Percentiles rank a stretch among this genome's conserved stretches.
Conservation (phyloP, 2,888 invertebrate genomes). For the Acrobasis consociella region DNA sequence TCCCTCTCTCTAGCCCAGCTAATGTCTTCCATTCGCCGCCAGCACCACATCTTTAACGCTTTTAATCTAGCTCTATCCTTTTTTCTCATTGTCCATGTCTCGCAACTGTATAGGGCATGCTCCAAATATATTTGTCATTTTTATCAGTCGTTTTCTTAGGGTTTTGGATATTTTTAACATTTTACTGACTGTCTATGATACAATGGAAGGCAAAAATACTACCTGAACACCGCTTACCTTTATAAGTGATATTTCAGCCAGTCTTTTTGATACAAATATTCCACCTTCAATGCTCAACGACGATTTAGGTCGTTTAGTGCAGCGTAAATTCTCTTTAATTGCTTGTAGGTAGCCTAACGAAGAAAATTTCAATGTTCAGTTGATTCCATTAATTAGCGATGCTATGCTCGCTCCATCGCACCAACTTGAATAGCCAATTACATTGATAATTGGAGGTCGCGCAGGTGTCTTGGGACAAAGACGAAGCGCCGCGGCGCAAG, state of each 20-base stretch:
- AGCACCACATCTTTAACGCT: no score
- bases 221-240: no score
- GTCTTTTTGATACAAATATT: no score
- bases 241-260: no score
- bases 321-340: constrained; percentile 21
- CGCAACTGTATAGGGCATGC: no score
- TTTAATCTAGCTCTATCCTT: no score
- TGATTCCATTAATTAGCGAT: constrained; percentile 78
- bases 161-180: no score
- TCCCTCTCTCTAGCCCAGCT: no score
- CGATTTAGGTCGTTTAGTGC: constrained; percentile 13
- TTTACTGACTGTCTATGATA: not conserved
- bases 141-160: no score
- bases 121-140: no score
- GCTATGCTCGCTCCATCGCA: constrained; percentile 69
- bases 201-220: not conserved
- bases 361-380: constrained; percentile 76
- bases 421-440: constrained; percentile 80
- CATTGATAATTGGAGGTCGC: constrained; percentile 78
- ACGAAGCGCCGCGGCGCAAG: constrained; percentile 39
- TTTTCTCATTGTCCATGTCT: no score
- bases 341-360: constrained; percentile 41
- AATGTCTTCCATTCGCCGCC: no score
- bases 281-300: constrained; percentile 9
- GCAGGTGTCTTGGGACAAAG: constrained; percentile 74